Base-by-base conservation (phyloP, 2,113 vertebrate genomes). In the Nannospalax galili region DNA sequence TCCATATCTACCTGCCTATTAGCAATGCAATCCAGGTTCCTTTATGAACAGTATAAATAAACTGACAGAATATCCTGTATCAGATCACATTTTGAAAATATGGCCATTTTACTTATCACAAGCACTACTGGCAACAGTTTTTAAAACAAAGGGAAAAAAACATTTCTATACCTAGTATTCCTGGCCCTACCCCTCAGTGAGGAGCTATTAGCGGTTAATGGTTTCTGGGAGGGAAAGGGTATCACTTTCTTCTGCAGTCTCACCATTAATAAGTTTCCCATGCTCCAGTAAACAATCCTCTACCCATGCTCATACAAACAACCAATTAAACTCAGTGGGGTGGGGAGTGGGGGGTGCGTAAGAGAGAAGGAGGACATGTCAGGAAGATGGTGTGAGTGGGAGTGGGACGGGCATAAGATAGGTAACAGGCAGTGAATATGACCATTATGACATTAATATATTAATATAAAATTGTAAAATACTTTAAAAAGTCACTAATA, bases 51-150 rank as follows among this genome's bases (percentile, higher is more conserved):
- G 0, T 70, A 58, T 62, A 70, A 81, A 92, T 8, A 62, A 84
- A 28, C 24, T 82, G 30, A 35, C 48, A 79, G 45, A 52, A 87
- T 86, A 45, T 58, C 26, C 69, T 62, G 37, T 30, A 75, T 58
- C 7, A 69, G 86, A n/a, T 74, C 45, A 77, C 5, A 82, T 64
- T 91, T 91, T 73, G 45, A 77, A 95, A 72, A 77, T 80, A 40
- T 10, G 16, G 7, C 81, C 42, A 35, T 72, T 65, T 78, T 78
- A 94, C 10, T 94, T 28, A 81, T 40, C 24, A 64, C 19, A 26
- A 69, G 77, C 32, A 91, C 37, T 85, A 45, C 0, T 8, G 5
- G 52, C 40, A 84, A 52, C 15, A 64, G 91, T 37, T 74, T 48
- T 72, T 72, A 20, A 65, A 45, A 12, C 0, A 4, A 15, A 7